These are phyloP conservation scores for Heliocidaris erythrogramma DNA, from an alignment of 35 echinoderm and acorn worm species.

Conservation along the genomic window DNA sequence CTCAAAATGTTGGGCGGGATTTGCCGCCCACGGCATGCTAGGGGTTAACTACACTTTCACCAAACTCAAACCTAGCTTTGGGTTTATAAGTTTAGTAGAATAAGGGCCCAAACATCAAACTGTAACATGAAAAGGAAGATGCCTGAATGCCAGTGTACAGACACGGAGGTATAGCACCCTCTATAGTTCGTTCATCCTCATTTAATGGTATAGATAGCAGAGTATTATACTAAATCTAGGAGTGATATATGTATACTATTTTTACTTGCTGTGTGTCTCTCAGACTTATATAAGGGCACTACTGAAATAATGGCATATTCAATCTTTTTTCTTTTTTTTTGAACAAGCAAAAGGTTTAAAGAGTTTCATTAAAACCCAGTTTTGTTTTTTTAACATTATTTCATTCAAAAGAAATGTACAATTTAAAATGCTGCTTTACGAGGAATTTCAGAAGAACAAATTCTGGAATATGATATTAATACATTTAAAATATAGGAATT, in stretches of 20 bases:
- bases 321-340: neutral
- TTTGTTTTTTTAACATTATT: neutral
- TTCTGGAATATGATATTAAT: neutral
- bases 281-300: neutral
- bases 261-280: constrained; percentile 2
- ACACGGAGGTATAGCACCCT: neutral
- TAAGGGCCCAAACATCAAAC: neutral
- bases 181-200: neutral
- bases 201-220: neutral
- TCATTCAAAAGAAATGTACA: neutral
- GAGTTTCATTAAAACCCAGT: neutral
- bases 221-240: constrained; percentile 4
- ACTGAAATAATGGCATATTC: constrained; percentile 6
- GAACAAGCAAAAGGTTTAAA: neutral
- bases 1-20: too few relatives aligned
- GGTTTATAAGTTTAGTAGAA: neutral
- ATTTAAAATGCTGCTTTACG: neutral
- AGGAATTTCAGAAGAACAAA: constrained; percentile 10
- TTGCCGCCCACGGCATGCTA: too few relatives aligned
- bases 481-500: neutral
- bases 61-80: neutral
- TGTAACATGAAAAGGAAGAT: neutral
- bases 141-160: neutral
- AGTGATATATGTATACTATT: neutral
- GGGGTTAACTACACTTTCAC: too few relatives aligned